Conservation (phyloP, 2,888 invertebrate species). For the Oligia latruncula region DNA sequence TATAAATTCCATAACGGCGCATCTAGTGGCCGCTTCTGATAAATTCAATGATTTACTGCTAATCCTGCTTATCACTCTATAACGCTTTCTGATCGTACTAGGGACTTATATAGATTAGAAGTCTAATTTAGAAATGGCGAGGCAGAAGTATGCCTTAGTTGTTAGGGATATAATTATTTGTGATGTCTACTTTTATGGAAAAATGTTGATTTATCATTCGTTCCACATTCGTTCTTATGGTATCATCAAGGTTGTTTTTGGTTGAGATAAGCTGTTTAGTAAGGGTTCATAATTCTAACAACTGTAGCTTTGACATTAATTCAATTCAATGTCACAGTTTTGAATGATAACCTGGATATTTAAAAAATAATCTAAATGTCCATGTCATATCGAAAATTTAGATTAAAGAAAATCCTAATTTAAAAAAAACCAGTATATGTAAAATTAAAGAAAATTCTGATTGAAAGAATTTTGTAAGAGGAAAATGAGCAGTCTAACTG, state of each 20-base stretch:
- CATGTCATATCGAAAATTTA: not conserved
- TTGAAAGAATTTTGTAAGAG: not conserved
- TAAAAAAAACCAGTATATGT: too few species aligned
- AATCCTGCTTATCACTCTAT: constrained; percentile 53
- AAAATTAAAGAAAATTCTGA: not conserved
- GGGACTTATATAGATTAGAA: constrained; percentile 25
- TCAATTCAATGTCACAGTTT: not conserved
- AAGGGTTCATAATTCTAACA: not conserved
- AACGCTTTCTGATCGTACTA: constrained; percentile 46
- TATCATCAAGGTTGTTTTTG: not conserved
- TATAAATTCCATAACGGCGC: constrained; percentile 57
- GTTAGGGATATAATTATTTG: constrained; percentile 4
- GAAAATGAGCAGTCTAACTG: not conserved
- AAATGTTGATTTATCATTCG: not conserved
- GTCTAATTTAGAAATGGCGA: not conserved
- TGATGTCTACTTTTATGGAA: not conserved
- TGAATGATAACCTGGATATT: not conserved
- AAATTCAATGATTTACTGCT: constrained; percentile 64
- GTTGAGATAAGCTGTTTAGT: not conserved
- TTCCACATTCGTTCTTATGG: too few species aligned
- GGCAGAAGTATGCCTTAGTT: constrained; percentile 2
- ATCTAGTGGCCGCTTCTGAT: constrained; percentile 50
- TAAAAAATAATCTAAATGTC: not conserved
- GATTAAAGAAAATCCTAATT: not conserved
- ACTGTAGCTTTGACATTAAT: not conserved